Percentiles rank a stretch among this genome's conserved stretches.
Evolutionary conservation across 2,888 invertebrate species (phyloP).

Genomic region (Coenonympha arcania): DNA sequence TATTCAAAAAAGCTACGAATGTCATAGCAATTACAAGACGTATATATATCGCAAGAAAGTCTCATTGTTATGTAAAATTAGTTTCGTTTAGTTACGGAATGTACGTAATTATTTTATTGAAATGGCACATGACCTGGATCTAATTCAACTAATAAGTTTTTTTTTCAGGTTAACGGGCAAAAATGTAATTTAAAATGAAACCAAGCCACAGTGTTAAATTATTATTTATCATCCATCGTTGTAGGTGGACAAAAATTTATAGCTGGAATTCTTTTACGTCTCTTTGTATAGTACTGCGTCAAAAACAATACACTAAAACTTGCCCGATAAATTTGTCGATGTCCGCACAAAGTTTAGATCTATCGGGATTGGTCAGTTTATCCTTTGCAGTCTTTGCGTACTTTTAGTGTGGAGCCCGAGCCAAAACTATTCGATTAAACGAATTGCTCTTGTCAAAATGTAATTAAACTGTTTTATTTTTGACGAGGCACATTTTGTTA

Average conservation of each 20-base stretch:
- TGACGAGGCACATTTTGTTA: too few relatives aligned
- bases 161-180: too few relatives aligned
- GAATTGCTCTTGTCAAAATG: not conserved
- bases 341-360: conserved; percentile 35
- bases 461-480: not conserved
- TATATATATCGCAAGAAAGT: too few relatives aligned
- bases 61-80: too few relatives aligned
- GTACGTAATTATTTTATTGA: too few relatives aligned
- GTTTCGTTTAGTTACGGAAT: too few relatives aligned
- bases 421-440: not conserved
- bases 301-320: conserved; percentile 27
- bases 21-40: too few relatives aligned
- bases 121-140: too few relatives aligned
- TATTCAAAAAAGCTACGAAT: too few relatives aligned
- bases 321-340: conserved; percentile 49
- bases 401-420: not conserved
- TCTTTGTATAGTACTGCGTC: conserved; percentile 1
- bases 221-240: not conserved
- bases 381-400: not conserved
- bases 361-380: conserved; percentile 28
- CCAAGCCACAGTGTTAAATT: too few relatives aligned
- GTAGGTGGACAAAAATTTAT: not conserved
- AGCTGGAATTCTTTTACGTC: not conserved
- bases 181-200: too few relatives aligned
- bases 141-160: too few relatives aligned